phyloP scores from a whole-genome alignment of 2,113 vertebrate species.

The Turdus rufiventris region DNA sequence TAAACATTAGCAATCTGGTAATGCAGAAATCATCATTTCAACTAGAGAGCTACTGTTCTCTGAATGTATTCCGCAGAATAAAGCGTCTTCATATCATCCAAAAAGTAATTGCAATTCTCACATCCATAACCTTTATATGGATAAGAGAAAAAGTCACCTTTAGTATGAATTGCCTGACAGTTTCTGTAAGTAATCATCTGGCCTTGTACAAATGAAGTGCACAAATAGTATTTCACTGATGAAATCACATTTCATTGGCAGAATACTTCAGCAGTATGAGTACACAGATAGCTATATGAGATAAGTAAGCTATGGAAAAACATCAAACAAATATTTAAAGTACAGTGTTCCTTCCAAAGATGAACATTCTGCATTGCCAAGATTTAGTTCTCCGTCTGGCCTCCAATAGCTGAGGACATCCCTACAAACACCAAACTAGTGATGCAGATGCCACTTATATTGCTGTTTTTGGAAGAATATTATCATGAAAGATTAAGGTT shows the following conservation, averaged over 20 bases:
- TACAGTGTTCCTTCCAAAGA: not conserved
- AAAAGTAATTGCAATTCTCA: slow-evolving; percentile 59
- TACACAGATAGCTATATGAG: not conserved
- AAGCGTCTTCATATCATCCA: slow-evolving; percentile 38
- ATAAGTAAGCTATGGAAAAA: slow-evolving; percentile 1
- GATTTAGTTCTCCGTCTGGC: not conserved
- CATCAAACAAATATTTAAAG: slow-evolving; percentile 9
- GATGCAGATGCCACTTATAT: not conserved
- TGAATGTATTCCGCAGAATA: slow-evolving; percentile 17
- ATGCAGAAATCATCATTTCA: slow-evolving; percentile 52
- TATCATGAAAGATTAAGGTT: not conserved
- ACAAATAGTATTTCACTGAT: slow-evolving; percentile 49
- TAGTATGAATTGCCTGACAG: slow-evolving; percentile 41
- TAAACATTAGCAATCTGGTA: slow-evolving; percentile 50
- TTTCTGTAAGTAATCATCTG: slow-evolving; percentile 56
- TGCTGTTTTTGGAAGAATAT: not conserved
- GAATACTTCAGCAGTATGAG: not conserved
- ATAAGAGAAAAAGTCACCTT: slow-evolving; percentile 56
- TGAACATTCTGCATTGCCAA: not conserved
- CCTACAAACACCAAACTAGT: not conserved
- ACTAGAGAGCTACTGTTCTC: slow-evolving; percentile 24
- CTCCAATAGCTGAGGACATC: not conserved
- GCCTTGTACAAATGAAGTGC: slow-evolving; percentile 45
- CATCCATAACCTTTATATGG: slow-evolving; percentile 56
- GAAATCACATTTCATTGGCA: slow-evolving; percentile 11